Conservation (phyloP, 2,113 vertebrate genomes). For the Chloropsis hardwickii region DNA sequence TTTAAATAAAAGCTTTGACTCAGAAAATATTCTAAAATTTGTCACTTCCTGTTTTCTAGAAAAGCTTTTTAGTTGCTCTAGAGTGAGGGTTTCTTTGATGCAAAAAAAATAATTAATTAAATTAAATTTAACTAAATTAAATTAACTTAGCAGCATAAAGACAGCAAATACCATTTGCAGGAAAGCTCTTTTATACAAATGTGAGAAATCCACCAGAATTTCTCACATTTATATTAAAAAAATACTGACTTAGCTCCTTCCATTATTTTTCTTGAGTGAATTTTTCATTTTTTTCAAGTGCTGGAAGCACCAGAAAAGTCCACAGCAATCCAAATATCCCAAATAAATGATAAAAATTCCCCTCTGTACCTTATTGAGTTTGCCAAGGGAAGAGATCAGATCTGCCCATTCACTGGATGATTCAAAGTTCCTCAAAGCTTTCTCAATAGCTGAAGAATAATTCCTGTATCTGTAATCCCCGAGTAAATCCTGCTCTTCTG, state of each 20-base stretch:
- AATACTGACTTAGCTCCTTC: neutral
- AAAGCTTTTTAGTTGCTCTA: neutral
- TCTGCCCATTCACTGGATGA: constrained; percentile 98
- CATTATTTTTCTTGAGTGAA: neutral
- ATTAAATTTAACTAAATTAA: neutral
- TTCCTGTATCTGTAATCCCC: constrained; percentile 93
- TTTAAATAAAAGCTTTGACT: neutral
- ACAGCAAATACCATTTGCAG: neutral
- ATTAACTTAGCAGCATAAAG: neutral
- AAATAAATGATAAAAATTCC: neutral
- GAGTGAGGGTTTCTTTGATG: neutral
- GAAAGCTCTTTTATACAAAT: neutral
- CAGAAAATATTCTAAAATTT: neutral
- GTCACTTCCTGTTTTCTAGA: neutral
- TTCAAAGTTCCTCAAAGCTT: constrained; percentile 95
- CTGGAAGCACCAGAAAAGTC: neutral
- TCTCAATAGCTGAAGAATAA: constrained; percentile 91
- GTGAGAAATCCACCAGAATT: neutral
- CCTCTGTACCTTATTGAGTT: constrained; percentile 91
- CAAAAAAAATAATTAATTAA: neutral
- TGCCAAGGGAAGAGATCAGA: constrained; percentile 96
- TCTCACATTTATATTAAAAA: neutral
- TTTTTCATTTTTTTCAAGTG: neutral
- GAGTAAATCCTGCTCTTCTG: constrained; percentile 89
- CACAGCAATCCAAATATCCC: neutral